Base-by-base conservation (phyloP, 2,888 invertebrate genomes). In the Rhamnusium bicolor region DNA sequence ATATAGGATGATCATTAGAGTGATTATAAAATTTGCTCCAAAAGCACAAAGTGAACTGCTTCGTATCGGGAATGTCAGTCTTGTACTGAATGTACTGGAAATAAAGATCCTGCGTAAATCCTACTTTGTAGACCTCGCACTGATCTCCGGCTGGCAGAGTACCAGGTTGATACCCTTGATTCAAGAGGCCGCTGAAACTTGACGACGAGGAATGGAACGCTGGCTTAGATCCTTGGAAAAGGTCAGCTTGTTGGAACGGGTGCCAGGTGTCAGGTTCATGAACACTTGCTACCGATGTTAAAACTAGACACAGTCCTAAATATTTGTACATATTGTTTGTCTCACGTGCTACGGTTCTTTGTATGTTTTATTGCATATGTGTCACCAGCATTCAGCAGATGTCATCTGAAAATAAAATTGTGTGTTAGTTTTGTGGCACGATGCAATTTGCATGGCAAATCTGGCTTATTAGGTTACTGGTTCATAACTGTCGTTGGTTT, bases 21-120 rank as follows among this genome's bases (percentile, higher is more conserved):
- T 96, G 95, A 84, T 95, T 96, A 81, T 92, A 92, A 84, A 95
- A 95, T 82, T 95, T 94, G 81, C 91, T 92, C 96, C 96, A 96
- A 88, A 92, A 91, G 85, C 96, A 96, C 8, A 96, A 89, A 0
- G 95, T 95, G 85, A 95, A 95, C 86, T 96, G 95, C 81, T 94
- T 94, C 80, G 96, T 84, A 83, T 94, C 93, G 0, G 95, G 95
- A 40, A 96, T 82, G 27, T 91, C 88, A 46, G 91, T 91, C 73
- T 94, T 93, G 86, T 94, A 96, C 81, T 94, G 92, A 70, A 95
- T 90, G 82, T 94, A 94, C 88, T 94, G 93, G 78, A 91, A 92
- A 84, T 82, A 93, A 8, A 91, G 84, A 76, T 91, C 91, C 80
- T 91, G 91, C n/a, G 85, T 88, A 86, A 91, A 90, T n/a, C 89